These are phyloP conservation scores for Andrena bucephala DNA, from an alignment of 2,888 invertebrate species.

Conservation along the genomic window DNA sequence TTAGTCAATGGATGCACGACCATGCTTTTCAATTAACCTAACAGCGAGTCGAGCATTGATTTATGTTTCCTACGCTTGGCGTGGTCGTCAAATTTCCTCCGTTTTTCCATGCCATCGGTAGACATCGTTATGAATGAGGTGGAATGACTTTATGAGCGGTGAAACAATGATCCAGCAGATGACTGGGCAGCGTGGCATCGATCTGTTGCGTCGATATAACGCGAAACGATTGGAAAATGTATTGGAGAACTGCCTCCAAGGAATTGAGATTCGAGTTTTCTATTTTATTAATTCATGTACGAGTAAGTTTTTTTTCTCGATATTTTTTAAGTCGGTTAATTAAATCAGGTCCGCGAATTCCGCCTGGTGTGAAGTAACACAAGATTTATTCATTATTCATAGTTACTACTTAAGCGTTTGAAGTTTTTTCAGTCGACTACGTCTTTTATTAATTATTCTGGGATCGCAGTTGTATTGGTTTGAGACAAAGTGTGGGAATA, in stretches of 20 bases:
- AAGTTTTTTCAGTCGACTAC: conserved; percentile 16
- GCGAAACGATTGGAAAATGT: not conserved
- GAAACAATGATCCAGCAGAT: not conserved
- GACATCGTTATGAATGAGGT: conserved; percentile 18
- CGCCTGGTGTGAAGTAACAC: not conserved
- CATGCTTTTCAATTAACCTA: conserved; percentile 64
- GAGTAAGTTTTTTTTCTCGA: conserved; percentile 5
- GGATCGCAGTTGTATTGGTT: not conserved
- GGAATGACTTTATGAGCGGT: conserved; percentile 1
- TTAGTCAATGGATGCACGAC: conserved; percentile 53
- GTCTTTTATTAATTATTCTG: conserved; percentile 40
- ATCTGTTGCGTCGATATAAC: not conserved
- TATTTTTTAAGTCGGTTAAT: conserved; percentile 1
- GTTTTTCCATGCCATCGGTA: conserved; percentile 41
- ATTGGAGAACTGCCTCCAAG: not conserved
- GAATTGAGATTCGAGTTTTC: not conserved
- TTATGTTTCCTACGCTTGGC: conserved; percentile 42
- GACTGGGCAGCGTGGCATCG: not conserved
- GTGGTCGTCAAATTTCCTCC: conserved; percentile 39
- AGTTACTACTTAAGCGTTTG: not conserved
- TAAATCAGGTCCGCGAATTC: conserved; percentile 5
- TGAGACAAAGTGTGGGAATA: not conserved
- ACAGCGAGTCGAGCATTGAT: conserved; percentile 53
- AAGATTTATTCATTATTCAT: conserved; percentile 48
- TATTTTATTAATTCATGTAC: not conserved